Conservation (phyloP, 2,888 invertebrate species). For the Tachina grossa region DNA sequence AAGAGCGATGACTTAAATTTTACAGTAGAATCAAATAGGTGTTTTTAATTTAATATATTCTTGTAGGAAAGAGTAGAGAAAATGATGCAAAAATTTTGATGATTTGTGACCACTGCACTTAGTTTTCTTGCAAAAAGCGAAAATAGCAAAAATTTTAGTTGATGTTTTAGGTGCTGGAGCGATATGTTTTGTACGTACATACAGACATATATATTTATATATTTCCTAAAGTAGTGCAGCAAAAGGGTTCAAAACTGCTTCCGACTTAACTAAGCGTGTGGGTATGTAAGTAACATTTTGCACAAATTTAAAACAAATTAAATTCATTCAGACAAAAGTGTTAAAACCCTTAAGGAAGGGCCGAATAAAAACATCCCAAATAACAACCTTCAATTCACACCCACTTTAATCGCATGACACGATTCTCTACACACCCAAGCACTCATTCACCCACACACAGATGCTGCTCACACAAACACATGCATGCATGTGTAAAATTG, state of each 20-base stretch:
- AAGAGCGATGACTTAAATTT: too few species aligned
- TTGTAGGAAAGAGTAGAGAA: too few species aligned
- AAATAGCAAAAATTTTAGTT: too few species aligned
- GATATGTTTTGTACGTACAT: not conserved
- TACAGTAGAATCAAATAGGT: too few species aligned
- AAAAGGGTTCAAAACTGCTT: not conserved
- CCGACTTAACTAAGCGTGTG: not conserved
- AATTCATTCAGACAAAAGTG: slow-evolving; percentile 13
- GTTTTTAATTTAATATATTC: too few species aligned
- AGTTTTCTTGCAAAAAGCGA: too few species aligned
- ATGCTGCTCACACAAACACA: not conserved
- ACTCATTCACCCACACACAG: not conserved
- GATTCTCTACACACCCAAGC: slow-evolving; percentile 34
- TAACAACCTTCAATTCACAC: slow-evolving; percentile 49
- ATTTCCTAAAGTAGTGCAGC: not conserved
- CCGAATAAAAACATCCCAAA: slow-evolving; percentile 44
- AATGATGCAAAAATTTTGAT: too few species aligned
- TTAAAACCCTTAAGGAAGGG: slow-evolving; percentile 34
- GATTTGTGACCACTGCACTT: too few species aligned
- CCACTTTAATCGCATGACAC: slow-evolving; percentile 40
- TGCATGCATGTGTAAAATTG: slow-evolving; percentile 15
- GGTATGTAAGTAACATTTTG: not conserved
- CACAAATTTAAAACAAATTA: slow-evolving; percentile 21
- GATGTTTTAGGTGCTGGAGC: too few species aligned
- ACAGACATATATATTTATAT: not conserved